Evolutionary conservation across 2,113 vertebrate species (phyloP).

Genomic region (Hippocampus guttulatus): DNA sequence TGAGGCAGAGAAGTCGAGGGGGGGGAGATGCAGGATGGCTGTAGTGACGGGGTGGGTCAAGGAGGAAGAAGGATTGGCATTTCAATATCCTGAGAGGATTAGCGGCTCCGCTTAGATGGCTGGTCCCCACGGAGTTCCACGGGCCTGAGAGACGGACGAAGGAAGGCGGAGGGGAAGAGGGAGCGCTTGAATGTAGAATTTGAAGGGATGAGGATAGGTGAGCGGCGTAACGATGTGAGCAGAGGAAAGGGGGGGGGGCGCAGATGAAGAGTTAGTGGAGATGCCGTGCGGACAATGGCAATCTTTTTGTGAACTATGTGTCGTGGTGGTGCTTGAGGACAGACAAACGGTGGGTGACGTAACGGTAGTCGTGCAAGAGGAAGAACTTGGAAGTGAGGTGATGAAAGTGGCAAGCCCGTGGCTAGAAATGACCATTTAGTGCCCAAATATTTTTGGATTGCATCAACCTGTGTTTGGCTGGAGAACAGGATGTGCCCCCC

Average conservation of each 20-base stretch:
- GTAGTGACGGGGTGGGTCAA: slow-evolving; percentile 47
- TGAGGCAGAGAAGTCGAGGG: slow-evolving; percentile 36
- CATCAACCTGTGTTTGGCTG: too few relatives aligned
- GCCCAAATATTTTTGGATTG: too few relatives aligned
- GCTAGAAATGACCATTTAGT: too few relatives aligned
- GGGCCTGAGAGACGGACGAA: slow-evolving; percentile 43
- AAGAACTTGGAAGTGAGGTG: too few relatives aligned
- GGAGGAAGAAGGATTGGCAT: slow-evolving; percentile 65
- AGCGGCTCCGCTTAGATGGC: slow-evolving; percentile 54
- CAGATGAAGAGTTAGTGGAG: slow-evolving; percentile 9
- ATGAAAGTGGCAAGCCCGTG: too few relatives aligned
- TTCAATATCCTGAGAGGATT: slow-evolving; percentile 74
- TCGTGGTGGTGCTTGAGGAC: not conserved
- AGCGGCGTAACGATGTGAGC: slow-evolving; percentile 31
- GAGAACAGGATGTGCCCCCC: too few relatives aligned
- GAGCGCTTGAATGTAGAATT: slow-evolving; percentile 32
- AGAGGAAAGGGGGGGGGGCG: not conserved
- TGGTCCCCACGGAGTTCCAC: slow-evolving; percentile 54
- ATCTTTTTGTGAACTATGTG: slow-evolving; percentile 9
- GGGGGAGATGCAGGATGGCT: slow-evolving; percentile 27
- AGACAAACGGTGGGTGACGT: slow-evolving; percentile 6
- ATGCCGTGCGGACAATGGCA: not conserved
- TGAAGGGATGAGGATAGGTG: slow-evolving; percentile 28
- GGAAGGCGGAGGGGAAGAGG: slow-evolving; percentile 36
- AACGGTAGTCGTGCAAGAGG: too few relatives aligned